Base-by-base conservation (phyloP, 2,113 vertebrate species). In the Talpa occidentalis region DNA sequence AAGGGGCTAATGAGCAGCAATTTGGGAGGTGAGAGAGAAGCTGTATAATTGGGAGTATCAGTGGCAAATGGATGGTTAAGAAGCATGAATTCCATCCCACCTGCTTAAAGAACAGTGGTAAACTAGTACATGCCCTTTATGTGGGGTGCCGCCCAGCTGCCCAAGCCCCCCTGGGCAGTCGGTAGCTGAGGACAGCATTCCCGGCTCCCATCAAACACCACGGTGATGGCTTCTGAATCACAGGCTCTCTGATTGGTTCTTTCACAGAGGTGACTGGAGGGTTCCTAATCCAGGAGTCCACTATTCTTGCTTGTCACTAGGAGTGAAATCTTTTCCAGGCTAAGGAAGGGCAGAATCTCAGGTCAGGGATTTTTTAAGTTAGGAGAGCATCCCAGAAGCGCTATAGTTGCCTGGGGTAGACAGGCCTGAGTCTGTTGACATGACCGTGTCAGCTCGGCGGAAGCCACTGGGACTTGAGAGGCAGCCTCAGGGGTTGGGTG, bases 51-150 rank as follows among this genome's bases (percentile, higher is more conserved):
- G 64, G 40, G 6, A 54, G 30, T 78, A 7, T 78, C 56, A 56
- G 80, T 78, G 76, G 40, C 35, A 78, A 72, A 81, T 72, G 66
- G 37, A 42, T 35, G 64, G 60, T 82, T 77, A 35, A 69, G 49
- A 74, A 82, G 77, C 66, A 32, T 52, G 37, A n/a, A 44, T 91
- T 76, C 85, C 60, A 35, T 49, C 35, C 56, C 12, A 1, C n/a
- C 66, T 91, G 66, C 66, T 74, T 56, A 30, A 49, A 15, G 54
- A 64, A 49, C 30, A 19, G 0, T 22, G 67, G 64, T 28, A 47
- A 70, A 76, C 70, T 79, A 40, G 74, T 35, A 70, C 64, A 26
- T 24, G 32, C 14, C 37, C 78, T 32, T 72, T 35, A 6, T 8
- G 73, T 2, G 10, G 35, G 74, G 10, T 16, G 35, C 67, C 74